Conservation (phyloP, 23 tunicate genomes). For the Botrylloides violaceus region DNA sequence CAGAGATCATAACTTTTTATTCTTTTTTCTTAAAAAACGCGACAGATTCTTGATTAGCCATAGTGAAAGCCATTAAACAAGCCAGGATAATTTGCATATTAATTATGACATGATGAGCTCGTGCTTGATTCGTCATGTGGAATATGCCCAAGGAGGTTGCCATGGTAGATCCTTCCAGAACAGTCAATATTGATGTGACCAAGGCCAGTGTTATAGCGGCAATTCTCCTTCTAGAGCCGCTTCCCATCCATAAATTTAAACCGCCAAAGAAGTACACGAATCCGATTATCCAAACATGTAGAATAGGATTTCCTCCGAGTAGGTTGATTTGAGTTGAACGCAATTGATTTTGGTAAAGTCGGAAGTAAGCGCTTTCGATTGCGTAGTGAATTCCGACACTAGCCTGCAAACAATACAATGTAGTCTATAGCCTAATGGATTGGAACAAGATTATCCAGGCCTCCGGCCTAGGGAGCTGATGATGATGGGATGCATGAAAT, state of each 20-base stretch:
- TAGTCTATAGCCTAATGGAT: no score
- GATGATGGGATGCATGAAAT: no score
- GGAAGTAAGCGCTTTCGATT: conserved; percentile 49
- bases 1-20: background rate
- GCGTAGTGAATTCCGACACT: conserved; percentile 47
- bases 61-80: conserved; percentile 34
- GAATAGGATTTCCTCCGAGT: conserved; percentile 46
- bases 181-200: conserved; percentile 25
- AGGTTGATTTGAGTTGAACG: conserved; percentile 40
- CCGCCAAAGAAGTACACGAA: conserved; percentile 31
- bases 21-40: conserved; percentile 14
- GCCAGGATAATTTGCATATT: conserved; percentile 33
- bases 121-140: conserved; percentile 56
- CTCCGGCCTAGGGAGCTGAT: no score
- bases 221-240: conserved; percentile 18
- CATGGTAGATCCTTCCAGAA: conserved; percentile 36
- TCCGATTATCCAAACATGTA: conserved; percentile 49
- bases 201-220: conserved; percentile 46
- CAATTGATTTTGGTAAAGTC: conserved; percentile 28
- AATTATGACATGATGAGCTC: conserved; percentile 51
- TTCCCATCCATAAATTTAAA: conserved; percentile 34
- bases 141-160: conserved; percentile 37
- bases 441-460: no score
- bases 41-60: conserved; percentile 23
- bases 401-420: conserved; percentile 77